Evolutionary conservation across 1,140 invertebrate genomes (phyloP), one percentile per base, ranked within the genome.

Genomic region (Vanessa tameamea): DNA sequence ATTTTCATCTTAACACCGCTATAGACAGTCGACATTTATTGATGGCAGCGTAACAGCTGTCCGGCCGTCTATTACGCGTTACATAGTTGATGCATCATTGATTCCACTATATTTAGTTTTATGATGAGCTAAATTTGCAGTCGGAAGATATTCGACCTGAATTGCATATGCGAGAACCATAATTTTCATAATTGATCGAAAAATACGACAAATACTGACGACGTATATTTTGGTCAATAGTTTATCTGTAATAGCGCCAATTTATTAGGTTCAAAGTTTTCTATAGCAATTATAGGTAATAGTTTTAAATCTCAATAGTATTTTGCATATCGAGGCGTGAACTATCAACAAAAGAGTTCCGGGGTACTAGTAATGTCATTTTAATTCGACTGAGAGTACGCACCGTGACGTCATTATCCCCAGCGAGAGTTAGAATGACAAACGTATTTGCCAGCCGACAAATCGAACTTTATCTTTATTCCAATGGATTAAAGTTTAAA

Each of bases 391-490:
- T 74, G 65, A 70, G 75, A 70, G 78, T 81, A 84, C 75, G 63
- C 57, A 86, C 78, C 87, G 83, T 87, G 85, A 88, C 85, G 84
- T 89, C 85, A 88, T 89, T 89, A 87, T 78, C 80, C 77, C 76
- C 73, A 74, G 68, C 57, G 55, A 66, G 68, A 57, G 61, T 13
- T 69, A 55, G 16, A 59, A 61, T 47, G 47, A 26, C n/a, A 68
- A 53, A 50, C 61, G 4, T 65, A 69, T 64, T 68, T 68, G 53
- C 65, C 11, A 26, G 14, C 23, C 2, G 13, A 47, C 16, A 67
- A 71, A 72, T 14, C 12, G 15, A 50, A 20, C 13, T 7, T 15
- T 14, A 8, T 12, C 63, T 37, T 55, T 71, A 66, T 50, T 61
- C 9, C 13, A 47, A 55, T n/a, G 47, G 6, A 0, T 12, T 76